Evolutionary conservation across 30 jellyfish, hydroid and myxozoan genomes (phyloP), one percentile per base, ranked within the genome.

Genomic region (Aurelia aurita): DNA sequence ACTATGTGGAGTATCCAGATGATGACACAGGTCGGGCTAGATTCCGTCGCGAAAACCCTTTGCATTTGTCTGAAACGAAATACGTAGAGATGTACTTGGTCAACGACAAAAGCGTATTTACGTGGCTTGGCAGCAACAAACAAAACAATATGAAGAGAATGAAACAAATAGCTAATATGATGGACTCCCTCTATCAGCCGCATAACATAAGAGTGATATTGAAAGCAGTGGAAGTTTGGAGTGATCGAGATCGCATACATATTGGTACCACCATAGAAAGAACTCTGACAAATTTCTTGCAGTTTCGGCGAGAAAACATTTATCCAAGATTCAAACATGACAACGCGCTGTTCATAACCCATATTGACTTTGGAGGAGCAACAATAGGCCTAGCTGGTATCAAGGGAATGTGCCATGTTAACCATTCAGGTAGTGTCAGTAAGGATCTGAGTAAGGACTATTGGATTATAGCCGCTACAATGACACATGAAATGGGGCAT

Each of bases 401-500:
- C 39, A 72, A 53, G 19, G 88, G 96, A 34, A 90, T 90, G 79
- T 90, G 97, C 73, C 22, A 35, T 13, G 23, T 47, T 23, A 35
- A 59, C 39, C 58, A 63, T 57, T 90, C 97, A 2, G 96, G 78
- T 6, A 95, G 83, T 19, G 71, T 90, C 55, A 71, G 65, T 27
- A 96, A 90, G 32, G 97, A 90, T 44, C 14, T 84, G 9, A 62
- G 69, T 20, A 31, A 69, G 32, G 88, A 75, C 18, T 88, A 80
- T 13, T 58, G 25, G 7, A 35, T 65, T 27, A 60, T 90, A n/a
- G 88, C 96, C 3, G 83, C 69, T 20, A 82, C 73, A 7, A 85
- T 90, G 64, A 92, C 96, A 13, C 97, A 90, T 44, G 97, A 90
- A 20, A 3, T 90, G 79, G 97, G 97, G 20, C 97, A 90, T 57